These are phyloP conservation scores for Garra rufa DNA, from an alignment of 2,113 vertebrate species.

Conservation along the genomic window DNA sequence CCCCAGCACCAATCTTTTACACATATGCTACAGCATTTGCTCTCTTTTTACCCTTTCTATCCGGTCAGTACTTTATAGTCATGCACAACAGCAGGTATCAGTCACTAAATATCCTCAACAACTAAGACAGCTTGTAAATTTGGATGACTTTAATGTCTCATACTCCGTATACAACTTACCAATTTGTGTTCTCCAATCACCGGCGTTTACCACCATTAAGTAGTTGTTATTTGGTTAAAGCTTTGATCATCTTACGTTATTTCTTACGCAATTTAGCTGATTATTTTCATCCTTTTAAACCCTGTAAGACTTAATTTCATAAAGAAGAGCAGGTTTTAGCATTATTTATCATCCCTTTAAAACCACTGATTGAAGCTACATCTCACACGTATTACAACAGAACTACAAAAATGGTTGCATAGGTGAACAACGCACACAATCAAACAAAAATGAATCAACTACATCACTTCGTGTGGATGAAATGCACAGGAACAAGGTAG, in stretches of 20 bases:
- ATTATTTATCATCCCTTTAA: background rate
- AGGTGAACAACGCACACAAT: background rate
- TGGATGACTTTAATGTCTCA: background rate
- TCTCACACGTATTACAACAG: conserved; percentile 16
- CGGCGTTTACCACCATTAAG: background rate
- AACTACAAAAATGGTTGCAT: conserved; percentile 27
- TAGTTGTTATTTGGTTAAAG: background rate
- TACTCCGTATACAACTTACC: background rate
- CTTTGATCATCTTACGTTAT: background rate
- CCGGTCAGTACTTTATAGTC: conserved; percentile 22
- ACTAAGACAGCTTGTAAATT: conserved; percentile 1
- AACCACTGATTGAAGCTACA: conserved; percentile 24
- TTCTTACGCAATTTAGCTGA: background rate
- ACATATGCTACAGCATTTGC: conserved; percentile 32
- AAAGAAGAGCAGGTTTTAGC: background rate
- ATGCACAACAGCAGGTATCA: conserved; percentile 28
- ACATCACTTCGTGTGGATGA: background rate
- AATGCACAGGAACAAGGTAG: background rate
- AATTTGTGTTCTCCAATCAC: background rate
- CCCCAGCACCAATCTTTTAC: conserved; percentile 28
- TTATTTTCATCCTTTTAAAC: background rate
- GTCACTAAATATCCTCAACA: conserved; percentile 19
- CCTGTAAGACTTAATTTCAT: background rate
- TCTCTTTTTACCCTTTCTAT: background rate
- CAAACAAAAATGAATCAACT: background rate